Conservation (phyloP, 1,140 invertebrate genomes). For the Parasteatoda tepidariorum region DNA sequence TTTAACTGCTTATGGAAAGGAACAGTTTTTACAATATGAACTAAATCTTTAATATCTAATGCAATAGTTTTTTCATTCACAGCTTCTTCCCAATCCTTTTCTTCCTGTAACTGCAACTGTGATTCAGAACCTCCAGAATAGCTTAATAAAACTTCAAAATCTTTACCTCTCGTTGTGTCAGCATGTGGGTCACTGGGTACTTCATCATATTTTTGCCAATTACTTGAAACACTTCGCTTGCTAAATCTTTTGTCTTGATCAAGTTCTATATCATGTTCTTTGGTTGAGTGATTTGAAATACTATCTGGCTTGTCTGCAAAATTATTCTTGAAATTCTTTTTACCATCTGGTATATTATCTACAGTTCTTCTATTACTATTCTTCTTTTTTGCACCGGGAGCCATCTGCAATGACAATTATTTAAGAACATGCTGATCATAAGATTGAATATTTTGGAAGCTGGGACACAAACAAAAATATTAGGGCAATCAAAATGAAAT, state of each 20-base stretch:
- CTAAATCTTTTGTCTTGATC: slow-evolving; percentile 3
- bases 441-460: no score
- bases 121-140: slow-evolving; percentile 25
- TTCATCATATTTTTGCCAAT: slow-evolving; percentile 50
- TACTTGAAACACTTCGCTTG: slow-evolving; percentile 12
- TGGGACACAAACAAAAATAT: no score
- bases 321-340: slow-evolving; percentile 8
- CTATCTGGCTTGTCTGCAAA: neutral
- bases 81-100: slow-evolving; percentile 47
- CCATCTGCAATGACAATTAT: slow-evolving; percentile 51
- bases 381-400: slow-evolving; percentile 43
- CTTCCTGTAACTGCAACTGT: slow-evolving; percentile 31
- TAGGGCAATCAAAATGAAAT: no score
- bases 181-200: slow-evolving; percentile 18
- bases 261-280: neutral
- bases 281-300: neutral
- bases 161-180: slow-evolving; percentile 23
- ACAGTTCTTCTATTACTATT: slow-evolving; percentile 7
- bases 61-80: slow-evolving; percentile 10
- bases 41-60: slow-evolving; percentile 28
- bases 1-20: slow-evolving; percentile 33
- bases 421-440: no score
- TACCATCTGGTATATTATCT: neutral
- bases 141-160: slow-evolving; percentile 43
- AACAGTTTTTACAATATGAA: slow-evolving; percentile 20